Percentiles rank a stretch among this genome's conserved stretches.
Evolutionary conservation across 2,888 invertebrate genomes (phyloP).

Genomic region (Campoplex capitator): DNA sequence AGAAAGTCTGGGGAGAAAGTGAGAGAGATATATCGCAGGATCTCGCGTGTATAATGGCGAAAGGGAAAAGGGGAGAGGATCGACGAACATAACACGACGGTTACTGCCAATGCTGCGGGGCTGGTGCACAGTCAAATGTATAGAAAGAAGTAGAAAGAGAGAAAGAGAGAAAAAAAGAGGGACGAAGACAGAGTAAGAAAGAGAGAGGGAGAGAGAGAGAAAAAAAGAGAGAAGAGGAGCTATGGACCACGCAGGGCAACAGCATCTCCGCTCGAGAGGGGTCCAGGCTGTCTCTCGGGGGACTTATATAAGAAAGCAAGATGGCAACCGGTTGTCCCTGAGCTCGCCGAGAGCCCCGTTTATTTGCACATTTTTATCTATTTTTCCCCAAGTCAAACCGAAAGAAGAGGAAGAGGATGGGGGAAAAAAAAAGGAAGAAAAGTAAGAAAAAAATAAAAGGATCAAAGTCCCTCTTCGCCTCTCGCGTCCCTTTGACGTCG

Average conservation of each 20-base stretch:
- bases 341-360: slow-evolving; percentile 80
- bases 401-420: slow-evolving; percentile 64
- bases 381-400: slow-evolving; percentile 76
- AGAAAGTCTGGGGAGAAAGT: slow-evolving; percentile 64
- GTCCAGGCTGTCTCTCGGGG: slow-evolving; percentile 77
- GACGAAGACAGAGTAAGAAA: slow-evolving; percentile 25
- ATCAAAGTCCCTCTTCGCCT: slow-evolving; percentile 42
- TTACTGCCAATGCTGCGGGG: slow-evolving; percentile 43
- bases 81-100: slow-evolving; percentile 47
- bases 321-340: slow-evolving; percentile 84
- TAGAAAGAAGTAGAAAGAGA: slow-evolving; percentile 20
- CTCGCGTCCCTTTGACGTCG: slow-evolving; percentile 28
- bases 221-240: slow-evolving; percentile 50
- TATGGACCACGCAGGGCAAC: slow-evolving; percentile 61
- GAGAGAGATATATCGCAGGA: slow-evolving; percentile 49
- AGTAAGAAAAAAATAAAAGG: slow-evolving; percentile 31
- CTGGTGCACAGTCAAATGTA: slow-evolving; percentile 52
- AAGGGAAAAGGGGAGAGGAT: slow-evolving; percentile 48
- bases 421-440: slow-evolving; percentile 42
- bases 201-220: slow-evolving; percentile 15
- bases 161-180: slow-evolving; percentile 27
- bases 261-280: slow-evolving; percentile 74
- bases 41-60: slow-evolving; percentile 42
- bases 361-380: slow-evolving; percentile 84
- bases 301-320: slow-evolving; percentile 84